These are phyloP conservation scores for Allenopithecus nigroviridis DNA, from an alignment of 2,797 vertebrate genomes.

Conservation along the genomic window DNA sequence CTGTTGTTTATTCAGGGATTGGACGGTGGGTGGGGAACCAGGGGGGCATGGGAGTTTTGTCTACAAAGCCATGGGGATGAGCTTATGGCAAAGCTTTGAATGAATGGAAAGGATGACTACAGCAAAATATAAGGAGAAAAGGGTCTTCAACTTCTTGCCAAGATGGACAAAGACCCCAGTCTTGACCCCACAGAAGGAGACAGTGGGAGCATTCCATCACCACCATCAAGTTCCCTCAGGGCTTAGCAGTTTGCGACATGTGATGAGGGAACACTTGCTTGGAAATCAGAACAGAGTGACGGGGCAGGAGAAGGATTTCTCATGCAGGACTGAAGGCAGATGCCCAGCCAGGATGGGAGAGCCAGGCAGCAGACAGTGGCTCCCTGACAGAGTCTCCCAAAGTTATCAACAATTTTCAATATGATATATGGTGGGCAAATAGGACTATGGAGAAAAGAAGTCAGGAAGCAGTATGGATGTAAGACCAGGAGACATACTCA, in stretches of 20 bases:
- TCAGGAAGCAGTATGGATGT: neutral
- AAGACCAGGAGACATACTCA: neutral
- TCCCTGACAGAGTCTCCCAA: neutral
- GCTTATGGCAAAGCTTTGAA: neutral
- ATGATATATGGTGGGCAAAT: neutral
- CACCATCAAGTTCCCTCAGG: accelerated
- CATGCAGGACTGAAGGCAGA: neutral
- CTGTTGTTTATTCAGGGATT: slow-evolving; percentile 49
- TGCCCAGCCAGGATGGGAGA: neutral
- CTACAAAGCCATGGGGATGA: neutral
- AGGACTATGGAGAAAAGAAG: neutral
- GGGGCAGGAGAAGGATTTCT: neutral
- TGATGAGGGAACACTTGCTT: neutral
- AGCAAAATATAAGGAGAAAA: neutral
- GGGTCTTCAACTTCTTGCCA: neutral
- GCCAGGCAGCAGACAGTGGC: neutral
- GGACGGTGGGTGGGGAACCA: neutral
- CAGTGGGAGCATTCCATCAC: neutral
- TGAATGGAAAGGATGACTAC: neutral
- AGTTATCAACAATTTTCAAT: neutral
- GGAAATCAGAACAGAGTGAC: neutral
- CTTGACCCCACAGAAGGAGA: neutral
- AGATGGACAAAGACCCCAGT: neutral
- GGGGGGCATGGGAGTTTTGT: neutral
- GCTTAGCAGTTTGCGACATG: accelerated